phyloP scores from a whole-genome alignment of 2,113 vertebrate species.

The Pteropus alecto region DNA sequence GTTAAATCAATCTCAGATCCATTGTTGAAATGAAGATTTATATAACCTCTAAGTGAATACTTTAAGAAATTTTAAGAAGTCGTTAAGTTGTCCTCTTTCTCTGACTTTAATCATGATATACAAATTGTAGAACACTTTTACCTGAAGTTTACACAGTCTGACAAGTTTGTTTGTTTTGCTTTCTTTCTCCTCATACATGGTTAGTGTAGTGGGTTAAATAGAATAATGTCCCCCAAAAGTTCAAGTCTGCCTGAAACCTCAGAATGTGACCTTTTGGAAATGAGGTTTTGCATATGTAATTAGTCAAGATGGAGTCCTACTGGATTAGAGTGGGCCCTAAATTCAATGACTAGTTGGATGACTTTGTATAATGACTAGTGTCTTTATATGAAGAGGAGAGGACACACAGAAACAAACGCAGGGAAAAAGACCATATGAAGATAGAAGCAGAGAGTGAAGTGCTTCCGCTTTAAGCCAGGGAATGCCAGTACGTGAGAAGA shows the following conservation, averaged over 20 bases:
- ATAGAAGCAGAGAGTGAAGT: neutral
- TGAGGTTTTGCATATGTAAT: neutral
- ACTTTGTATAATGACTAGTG: neutral
- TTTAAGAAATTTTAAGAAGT: conserved; percentile 5
- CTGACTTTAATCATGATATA: neutral
- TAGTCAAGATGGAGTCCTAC: neutral
- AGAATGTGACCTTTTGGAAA: neutral
- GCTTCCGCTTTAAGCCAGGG: neutral
- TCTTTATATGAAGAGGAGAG: neutral
- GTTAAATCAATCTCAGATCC: conserved; percentile 18
- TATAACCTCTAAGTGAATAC: neutral
- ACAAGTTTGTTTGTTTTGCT: neutral
- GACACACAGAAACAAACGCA: neutral
- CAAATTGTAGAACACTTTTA: neutral
- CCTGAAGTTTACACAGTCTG: neutral
- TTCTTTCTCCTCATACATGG: neutral
- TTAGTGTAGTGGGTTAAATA: neutral
- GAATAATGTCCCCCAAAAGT: neutral
- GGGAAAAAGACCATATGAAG: neutral
- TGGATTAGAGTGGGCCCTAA: neutral
- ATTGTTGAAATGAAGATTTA: neutral
- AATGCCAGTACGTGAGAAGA: neutral
- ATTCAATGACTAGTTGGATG: neutral
- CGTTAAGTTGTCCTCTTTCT: neutral
- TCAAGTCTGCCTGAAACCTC: neutral